Conservation (phyloP, 2,888 invertebrate genomes). For the Drosophila robusta region DNA sequence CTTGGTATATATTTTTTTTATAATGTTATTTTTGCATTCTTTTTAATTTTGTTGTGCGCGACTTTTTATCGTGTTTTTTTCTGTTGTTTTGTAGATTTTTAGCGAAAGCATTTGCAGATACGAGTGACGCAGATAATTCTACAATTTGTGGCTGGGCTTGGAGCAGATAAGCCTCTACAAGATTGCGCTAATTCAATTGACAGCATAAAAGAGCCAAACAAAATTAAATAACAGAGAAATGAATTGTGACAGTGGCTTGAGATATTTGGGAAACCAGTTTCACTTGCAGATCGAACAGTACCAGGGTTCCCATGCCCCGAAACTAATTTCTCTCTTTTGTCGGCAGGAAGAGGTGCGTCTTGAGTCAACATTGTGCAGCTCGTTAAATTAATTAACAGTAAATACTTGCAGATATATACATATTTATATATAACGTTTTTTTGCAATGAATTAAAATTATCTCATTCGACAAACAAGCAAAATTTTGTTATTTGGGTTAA, state of each 20-base stretch:
- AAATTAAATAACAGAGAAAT: constrained; percentile 29
- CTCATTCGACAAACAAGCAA: too few relatives aligned
- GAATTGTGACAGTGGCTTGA: constrained; percentile 39
- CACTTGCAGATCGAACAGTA: constrained; percentile 18
- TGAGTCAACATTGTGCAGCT: constrained; percentile 34
- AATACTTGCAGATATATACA: constrained; percentile 23
- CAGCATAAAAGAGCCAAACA: constrained; percentile 53
- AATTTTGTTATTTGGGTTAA: too few relatives aligned
- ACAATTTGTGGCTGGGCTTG: constrained; percentile 23
- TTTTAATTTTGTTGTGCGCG: constrained; percentile 59
- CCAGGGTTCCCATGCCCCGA: constrained; percentile 12
- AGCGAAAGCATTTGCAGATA: constrained; percentile 71
- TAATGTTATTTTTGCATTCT: constrained; percentile 28
- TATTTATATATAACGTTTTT: constrained; percentile 4
- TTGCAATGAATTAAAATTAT: constrained; percentile 10
- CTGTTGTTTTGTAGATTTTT: constrained; percentile 41
- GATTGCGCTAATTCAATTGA: constrained; percentile 74
- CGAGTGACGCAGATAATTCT: constrained; percentile 40
- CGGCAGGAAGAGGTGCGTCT: constrained; percentile 66
- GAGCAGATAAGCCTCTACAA: constrained; percentile 18
- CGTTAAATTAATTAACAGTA: constrained; percentile 60
- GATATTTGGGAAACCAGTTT: constrained; percentile 52
- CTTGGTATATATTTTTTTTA: constrained; percentile 48
- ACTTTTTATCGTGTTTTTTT: constrained; percentile 64
- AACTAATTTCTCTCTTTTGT: constrained; percentile 13